A percentile compares a stretch with the other conserved stretches of the same genome.
These are phyloP conservation scores for Turritopsis rubra DNA, from an alignment of 30 jellyfish, hydroid and myxozoan species.

Conservation along the genomic window DNA sequence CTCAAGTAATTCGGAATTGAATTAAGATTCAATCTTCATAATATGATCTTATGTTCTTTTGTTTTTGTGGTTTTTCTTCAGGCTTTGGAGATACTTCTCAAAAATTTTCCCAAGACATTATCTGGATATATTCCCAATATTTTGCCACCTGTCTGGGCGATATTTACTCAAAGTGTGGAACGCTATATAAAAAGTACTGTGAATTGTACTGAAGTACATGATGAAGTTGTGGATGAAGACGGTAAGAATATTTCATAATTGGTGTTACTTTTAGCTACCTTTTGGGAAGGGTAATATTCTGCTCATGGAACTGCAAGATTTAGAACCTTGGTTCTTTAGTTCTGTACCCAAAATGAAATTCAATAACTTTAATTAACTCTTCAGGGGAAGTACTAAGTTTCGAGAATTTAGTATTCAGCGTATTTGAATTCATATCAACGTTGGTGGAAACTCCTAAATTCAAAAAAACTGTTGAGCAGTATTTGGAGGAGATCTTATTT, in stretches of 20 bases:
- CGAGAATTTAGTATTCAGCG: slow-evolving; percentile 71
- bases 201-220: slow-evolving; percentile 47
- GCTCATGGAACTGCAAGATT: neutral
- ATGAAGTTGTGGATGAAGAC: slow-evolving; percentile 92
- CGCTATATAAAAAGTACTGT: slow-evolving; percentile 49
- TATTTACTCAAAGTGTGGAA: slow-evolving; percentile 81
- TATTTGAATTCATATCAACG: slow-evolving; percentile 82
- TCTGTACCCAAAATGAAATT: neutral
- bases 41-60: neutral
- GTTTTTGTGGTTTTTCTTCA: slow-evolving; percentile 8
- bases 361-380: neutral
- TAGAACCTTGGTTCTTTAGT: neutral
- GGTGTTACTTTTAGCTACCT: neutral
- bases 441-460: slow-evolving; percentile 68
- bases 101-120: slow-evolving; percentile 67
- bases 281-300: neutral
- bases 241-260: slow-evolving; percentile 33
- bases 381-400: slow-evolving; percentile 82
- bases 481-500: slow-evolving; percentile 71
- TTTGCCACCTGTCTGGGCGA: slow-evolving; percentile 92
- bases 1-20: neutral
- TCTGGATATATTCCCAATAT: slow-evolving; percentile 47
- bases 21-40: neutral
- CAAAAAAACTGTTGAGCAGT: slow-evolving; percentile 53
- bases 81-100: slow-evolving; percentile 85